phyloP scores from a whole-genome alignment of 1,140 invertebrate species.

The Araneus ventricosus region DNA sequence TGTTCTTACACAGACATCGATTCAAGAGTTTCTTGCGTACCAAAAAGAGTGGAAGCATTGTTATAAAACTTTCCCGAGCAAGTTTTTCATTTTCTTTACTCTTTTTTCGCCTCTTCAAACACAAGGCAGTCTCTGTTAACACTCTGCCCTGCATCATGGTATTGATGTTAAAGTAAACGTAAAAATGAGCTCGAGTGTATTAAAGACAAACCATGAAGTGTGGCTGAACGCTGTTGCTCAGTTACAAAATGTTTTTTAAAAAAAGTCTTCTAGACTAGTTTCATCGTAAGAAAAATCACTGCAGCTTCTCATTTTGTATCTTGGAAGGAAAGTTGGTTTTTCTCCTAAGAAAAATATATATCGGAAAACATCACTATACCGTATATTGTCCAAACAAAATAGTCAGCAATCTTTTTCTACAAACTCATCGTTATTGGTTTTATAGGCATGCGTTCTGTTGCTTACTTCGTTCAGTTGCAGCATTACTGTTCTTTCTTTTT shows the following conservation, averaged over 20 bases:
- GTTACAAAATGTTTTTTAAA: not conserved
- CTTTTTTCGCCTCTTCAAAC: constrained; percentile 43
- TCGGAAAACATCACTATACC: not conserved
- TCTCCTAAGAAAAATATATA: not conserved
- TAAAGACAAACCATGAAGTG: constrained; percentile 49
- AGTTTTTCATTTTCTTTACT: constrained; percentile 15
- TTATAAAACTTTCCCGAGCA: constrained; percentile 11
- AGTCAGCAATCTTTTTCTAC: constrained; percentile 15
- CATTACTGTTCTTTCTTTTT: too few relatives aligned
- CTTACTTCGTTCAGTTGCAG: too few relatives aligned
- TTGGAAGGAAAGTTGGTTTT: not conserved
- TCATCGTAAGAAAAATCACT: constrained; percentile 3
- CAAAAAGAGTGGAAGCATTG: constrained; percentile 1
- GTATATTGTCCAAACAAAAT: constrained; percentile 43
- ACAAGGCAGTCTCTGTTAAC: constrained; percentile 35
- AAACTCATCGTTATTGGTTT: constrained; percentile 42
- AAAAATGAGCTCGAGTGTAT: constrained; percentile 54
- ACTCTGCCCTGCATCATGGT: constrained; percentile 35
- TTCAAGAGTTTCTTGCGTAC: not conserved
- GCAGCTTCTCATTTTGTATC: not conserved
- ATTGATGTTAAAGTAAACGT: constrained; percentile 11
- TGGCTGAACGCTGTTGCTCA: constrained; percentile 7
- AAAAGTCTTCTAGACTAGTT: not conserved
- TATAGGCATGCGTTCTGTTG: not conserved
- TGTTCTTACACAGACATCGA: not conserved